Base-by-base conservation (phyloP, 1,140 invertebrate species). In the Maniola jurtina region DNA sequence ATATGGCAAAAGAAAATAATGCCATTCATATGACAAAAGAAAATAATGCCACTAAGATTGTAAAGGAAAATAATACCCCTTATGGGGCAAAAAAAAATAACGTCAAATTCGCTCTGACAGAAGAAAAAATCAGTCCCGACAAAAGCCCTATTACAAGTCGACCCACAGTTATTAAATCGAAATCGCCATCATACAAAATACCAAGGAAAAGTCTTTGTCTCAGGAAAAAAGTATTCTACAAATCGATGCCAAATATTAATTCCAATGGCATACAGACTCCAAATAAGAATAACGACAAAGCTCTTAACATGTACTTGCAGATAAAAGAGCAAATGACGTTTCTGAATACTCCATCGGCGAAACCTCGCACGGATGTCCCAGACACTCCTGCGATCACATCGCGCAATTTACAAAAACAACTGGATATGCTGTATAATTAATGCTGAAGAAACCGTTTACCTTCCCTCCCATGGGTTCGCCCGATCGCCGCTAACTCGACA, bases 281-380 rank as follows among this genome's bases (percentile, higher is more conserved):
- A 6, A 77, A 77, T 65, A 71, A 74, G 59, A 73, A 76, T 13
- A 55, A 3, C 2, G 69, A 75, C 47, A 76, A 65, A 73, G 86
- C 84, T 34, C 42, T 84, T 5, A 75, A 73, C 56, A 81, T 88
- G 74, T 88, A 90, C 52, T 80, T 90, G 84, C 72, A 83, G 56
- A 86, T 90, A 73, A 90, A 89, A 66, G 71, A 84, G 55, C 73
- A 84, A n/a, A 82, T 89, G 78, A 81, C 80, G 52, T 90, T 89
- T 64, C 66, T 90, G 14, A 86, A 76, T 59, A 89, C 88, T 8
- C 88, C 88, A 10, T 40, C 78, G 45, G 68, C 70, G 10, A 81
- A 84, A 64, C 45, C 52, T 6, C 64, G 58, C 6, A 38, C 34
- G 6, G 54, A 66, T 15, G 47, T 71, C 0, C 77, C 74, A 1